Evolutionary conservation across 2,888 invertebrate species (phyloP).

Genomic region (Protophormia terraenovae): DNA sequence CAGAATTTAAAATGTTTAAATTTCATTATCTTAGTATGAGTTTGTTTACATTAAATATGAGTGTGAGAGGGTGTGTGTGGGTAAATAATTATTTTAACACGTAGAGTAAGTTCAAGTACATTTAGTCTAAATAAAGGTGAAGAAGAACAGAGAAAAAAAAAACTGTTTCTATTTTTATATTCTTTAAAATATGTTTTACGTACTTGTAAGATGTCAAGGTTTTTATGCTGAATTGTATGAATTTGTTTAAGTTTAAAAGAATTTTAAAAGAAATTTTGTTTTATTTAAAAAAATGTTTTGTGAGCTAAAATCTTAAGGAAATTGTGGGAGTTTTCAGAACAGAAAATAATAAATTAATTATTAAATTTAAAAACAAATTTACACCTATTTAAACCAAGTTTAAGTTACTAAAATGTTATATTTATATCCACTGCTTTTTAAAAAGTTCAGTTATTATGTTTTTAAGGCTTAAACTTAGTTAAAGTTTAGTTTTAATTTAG

Average conservation of each 20-base stretch:
- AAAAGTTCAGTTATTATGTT: too few relatives aligned
- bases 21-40: neutral
- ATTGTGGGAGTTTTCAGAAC: too few relatives aligned
- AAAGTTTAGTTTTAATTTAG: too few relatives aligned
- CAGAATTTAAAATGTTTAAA: neutral
- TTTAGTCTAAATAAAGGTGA: neutral
- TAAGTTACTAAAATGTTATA: too few relatives aligned
- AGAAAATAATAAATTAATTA: too few relatives aligned
- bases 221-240: neutral
- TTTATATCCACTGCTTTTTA: too few relatives aligned
- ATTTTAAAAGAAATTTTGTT: neutral
- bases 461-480: too few relatives aligned
- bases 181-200: neutral
- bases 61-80: neutral
- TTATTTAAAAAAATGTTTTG: neutral
- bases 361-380: too few relatives aligned
- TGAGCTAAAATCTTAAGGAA: too few relatives aligned
- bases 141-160: neutral
- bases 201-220: slow-evolving; percentile 13
- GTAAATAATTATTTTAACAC: slow-evolving; percentile 1
- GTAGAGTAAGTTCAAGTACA: slow-evolving; percentile 16
- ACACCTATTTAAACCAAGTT: too few relatives aligned
- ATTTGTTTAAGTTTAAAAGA: neutral
- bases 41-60: neutral
- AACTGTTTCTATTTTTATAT: neutral